phyloP scores from a whole-genome alignment of 2,113 vertebrate genomes.

The Nothoprocta pentlandii region DNA sequence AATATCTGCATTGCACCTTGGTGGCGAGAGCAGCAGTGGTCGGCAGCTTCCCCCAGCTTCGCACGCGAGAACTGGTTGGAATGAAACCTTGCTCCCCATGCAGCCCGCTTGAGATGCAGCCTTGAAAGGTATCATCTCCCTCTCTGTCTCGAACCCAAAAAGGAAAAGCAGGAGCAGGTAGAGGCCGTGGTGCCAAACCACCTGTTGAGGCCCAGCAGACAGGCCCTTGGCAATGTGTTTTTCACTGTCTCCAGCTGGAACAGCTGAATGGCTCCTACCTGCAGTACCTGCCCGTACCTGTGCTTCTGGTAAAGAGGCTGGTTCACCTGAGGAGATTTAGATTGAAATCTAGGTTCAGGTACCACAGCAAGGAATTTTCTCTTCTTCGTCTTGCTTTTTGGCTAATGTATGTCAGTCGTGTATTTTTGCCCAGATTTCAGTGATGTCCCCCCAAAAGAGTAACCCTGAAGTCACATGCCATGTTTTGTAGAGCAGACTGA shows the following conservation, averaged over 20 bases:
- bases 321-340: constrained; percentile 16
- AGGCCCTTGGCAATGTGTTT: constrained; percentile 52
- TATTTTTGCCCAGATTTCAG: not conserved
- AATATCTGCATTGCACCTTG: constrained; percentile 48
- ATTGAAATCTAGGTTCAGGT: not conserved
- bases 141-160: constrained; percentile 72
- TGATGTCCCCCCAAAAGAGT: not conserved
- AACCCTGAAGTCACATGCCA: not conserved
- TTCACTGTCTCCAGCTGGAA: constrained; percentile 9
- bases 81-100: constrained; percentile 69
- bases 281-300: constrained; percentile 30
- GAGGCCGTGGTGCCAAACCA: constrained; percentile 57
- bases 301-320: not conserved
- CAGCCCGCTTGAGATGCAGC: constrained; percentile 73
- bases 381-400: not conserved
- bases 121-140: constrained; percentile 77
- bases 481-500: not conserved
- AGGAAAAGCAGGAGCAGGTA: constrained; percentile 67
- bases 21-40: constrained; percentile 67
- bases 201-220: constrained; percentile 68
- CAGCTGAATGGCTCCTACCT: not conserved
- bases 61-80: constrained; percentile 68
- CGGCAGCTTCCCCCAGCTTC: constrained; percentile 73
- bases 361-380: not conserved
- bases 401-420: not conserved